Percentiles rank a stretch among this genome's conserved stretches.
Evolutionary conservation across 2,888 invertebrate genomes (phyloP).

Genomic region (Torymus tubicola): DNA sequence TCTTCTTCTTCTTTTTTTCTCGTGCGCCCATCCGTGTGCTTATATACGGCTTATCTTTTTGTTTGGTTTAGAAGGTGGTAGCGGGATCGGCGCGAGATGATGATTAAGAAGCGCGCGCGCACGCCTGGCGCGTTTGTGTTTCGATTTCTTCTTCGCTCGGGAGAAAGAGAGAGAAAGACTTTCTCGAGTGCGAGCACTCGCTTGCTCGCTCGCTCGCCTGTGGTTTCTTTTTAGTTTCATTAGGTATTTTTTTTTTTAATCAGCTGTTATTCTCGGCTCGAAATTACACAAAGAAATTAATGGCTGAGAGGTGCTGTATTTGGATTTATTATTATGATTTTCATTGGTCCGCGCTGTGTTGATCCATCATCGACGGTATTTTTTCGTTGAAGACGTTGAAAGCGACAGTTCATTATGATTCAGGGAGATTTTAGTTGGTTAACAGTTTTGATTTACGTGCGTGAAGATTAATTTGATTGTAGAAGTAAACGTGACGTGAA

Average conservation of each 20-base stretch:
- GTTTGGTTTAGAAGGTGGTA: not conserved
- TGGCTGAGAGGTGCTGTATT: too few species aligned
- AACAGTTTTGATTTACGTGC: too few species aligned
- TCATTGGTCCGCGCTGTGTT: not conserved
- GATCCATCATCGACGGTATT: not conserved
- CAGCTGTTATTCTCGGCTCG: not conserved
- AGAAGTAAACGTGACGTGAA: too few species aligned
- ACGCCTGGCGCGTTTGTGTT: constrained; percentile 5
- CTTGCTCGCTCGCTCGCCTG: not conserved
- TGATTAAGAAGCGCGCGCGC: constrained; percentile 12
- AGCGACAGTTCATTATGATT: too few species aligned
- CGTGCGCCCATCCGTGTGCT: too few species aligned
- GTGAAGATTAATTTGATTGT: too few species aligned
- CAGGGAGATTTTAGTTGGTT: too few species aligned
- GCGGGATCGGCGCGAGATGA: not conserved
- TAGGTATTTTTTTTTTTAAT: constrained; percentile 32
- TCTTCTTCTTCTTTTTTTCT: too few species aligned
- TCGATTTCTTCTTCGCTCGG: constrained; percentile 4
- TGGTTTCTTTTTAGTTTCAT: constrained; percentile 37
- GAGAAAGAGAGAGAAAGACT: constrained; percentile 12
- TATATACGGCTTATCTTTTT: not conserved
- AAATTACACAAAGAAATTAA: too few species aligned
- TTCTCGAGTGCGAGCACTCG: constrained; percentile 13
- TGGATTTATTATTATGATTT: not conserved
- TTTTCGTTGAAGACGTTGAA: too few species aligned